Percentiles rank a stretch among this genome's conserved stretches.
Evolutionary conservation across 2,113 vertebrate genomes (phyloP).

Genomic region (Falco punctatus): DNA sequence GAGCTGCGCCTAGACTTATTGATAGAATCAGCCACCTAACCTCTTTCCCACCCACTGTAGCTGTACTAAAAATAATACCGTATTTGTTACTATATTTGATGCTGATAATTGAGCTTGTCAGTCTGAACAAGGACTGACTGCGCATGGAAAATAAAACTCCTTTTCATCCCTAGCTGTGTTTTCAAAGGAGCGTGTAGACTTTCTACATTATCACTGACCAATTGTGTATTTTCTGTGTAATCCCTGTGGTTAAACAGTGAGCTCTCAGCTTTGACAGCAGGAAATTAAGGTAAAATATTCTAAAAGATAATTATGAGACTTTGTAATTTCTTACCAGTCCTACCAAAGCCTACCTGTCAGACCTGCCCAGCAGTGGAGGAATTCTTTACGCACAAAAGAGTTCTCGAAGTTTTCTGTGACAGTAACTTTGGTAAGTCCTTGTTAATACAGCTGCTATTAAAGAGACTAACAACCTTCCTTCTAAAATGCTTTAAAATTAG

Average conservation of each 20-base stretch:
- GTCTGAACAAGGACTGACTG: neutral
- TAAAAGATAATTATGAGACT: neutral
- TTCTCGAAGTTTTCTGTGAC: conserved; percentile 82
- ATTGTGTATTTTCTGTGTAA: neutral
- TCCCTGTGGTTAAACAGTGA: neutral
- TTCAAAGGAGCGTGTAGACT: neutral
- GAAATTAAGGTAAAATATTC: neutral
- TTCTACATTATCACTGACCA: neutral
- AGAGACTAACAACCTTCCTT: neutral
- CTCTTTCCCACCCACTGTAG: neutral
- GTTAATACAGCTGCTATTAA: neutral
- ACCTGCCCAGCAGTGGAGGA: conserved; percentile 82
- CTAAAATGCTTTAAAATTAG: conserved; percentile 1
- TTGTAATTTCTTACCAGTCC: conserved; percentile 67
- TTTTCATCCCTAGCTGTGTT: neutral
- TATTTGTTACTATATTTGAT: neutral
- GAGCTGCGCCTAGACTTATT: neutral
- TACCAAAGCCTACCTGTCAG: conserved; percentile 86
- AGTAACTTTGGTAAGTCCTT: conserved; percentile 83
- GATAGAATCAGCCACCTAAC: neutral
- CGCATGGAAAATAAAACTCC: neutral
- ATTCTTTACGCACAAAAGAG: conserved; percentile 73
- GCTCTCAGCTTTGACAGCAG: neutral
- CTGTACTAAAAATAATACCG: neutral
- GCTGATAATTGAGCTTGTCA: neutral